phyloP scores from a whole-genome alignment of 92 coral and sea anemone species.

The Bergia puertoricense region DNA sequence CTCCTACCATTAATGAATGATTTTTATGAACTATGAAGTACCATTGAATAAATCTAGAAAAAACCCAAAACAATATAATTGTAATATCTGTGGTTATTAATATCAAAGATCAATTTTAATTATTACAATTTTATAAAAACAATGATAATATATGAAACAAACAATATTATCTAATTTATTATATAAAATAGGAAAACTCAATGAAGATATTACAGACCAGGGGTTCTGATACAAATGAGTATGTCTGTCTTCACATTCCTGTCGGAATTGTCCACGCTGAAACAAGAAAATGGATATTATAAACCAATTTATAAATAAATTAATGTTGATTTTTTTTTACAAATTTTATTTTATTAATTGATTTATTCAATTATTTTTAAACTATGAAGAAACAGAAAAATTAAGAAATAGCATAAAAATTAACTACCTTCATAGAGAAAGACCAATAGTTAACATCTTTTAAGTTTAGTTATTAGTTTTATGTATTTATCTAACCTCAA shows the following conservation, averaged over 20 bases:
- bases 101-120: too few species aligned
- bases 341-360: background rate
- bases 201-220: conserved; percentile 64
- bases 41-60: too few species aligned
- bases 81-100: too few species aligned
- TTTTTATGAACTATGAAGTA: too few species aligned
- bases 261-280: conserved; percentile 91
- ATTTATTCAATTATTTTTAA: too few species aligned
- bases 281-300: background rate
- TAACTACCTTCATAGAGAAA: too few species aligned
- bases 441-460: too few species aligned
- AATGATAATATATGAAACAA: background rate
- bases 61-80: too few species aligned
- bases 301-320: background rate
- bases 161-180: background rate
- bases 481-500: conserved; percentile 59
- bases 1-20: too few species aligned
- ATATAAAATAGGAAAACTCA: background rate
- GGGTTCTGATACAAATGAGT: conserved; percentile 98
- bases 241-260: conserved; percentile 91
- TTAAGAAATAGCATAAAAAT: too few species aligned
- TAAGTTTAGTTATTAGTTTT: background rate
- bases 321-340: background rate
- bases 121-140: too few species aligned
- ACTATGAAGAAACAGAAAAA: too few species aligned